Base-by-base conservation (phyloP, 2,797 vertebrate genomes). In the Gymnopithys bicolor region DNA sequence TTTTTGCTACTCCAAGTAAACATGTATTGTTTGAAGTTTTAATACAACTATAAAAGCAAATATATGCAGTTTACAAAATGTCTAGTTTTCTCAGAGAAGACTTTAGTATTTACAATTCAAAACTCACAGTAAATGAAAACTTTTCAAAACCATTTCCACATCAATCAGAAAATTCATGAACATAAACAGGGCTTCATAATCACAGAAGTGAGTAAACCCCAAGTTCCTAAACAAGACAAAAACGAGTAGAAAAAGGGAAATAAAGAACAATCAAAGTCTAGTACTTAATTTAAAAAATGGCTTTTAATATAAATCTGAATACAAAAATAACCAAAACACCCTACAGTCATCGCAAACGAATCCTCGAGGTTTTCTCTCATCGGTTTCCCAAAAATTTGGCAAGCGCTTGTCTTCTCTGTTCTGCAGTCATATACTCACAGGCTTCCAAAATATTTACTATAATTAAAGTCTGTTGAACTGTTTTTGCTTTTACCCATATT, bases 391-490 rank as follows among this genome's bases (percentile, higher is more conserved):
- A 98, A 70, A 98, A 94, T 88, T 96, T 98, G 69, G 94, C 97
- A 95, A 99, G 98, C 1, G 98, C 98, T 25, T 98, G 96, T 84
- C 97, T 98, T 67, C 99, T 98, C 97, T 99, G 99, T 51, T 98
- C 95, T 10, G 98, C 33, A 24, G 98, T 99, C 98, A 99, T 99
- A 95, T 98, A 98, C 95, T 99, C 99, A 90, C 98, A 98, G 91
- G 98, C 98, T 97, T 99, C 99, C 95, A 99, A 97, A 78, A 99
- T 97, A 95, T 99, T 99, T 53, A 98, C 98, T 59, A 99, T 86
- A 93, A 99, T 98, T 95, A 99, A 98, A 8, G 99, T 99, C 97
- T 98, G 98, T 97, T 99, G 98, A 77, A 98, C 76, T 73, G 98
- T 98, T 97, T 97, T 98, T 24, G 99, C 97, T 64, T 98, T 98